A percentile compares a stretch with the other conserved stretches of the same genome.
Evolutionary conservation across 1,140 invertebrate species (phyloP).

Genomic region (Megalonaias nervosa): DNA sequence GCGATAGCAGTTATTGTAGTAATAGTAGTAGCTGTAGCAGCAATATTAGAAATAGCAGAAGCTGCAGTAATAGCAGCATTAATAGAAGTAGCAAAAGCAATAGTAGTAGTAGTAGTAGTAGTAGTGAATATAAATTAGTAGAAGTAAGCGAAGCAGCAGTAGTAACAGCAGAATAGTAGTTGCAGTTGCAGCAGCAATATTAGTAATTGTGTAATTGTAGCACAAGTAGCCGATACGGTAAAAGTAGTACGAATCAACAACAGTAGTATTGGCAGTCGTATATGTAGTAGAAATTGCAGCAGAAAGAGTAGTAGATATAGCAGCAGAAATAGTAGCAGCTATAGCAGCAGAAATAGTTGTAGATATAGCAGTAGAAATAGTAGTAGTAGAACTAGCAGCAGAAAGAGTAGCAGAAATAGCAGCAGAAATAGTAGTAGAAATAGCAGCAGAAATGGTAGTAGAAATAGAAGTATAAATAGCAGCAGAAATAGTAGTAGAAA

Average conservation of each 20-base stretch:
- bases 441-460: constrained; percentile 26
- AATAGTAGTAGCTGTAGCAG: constrained; percentile 1
- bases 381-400: constrained; percentile 35
- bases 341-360: constrained; percentile 34
- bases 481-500: constrained; percentile 18
- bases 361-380: constrained; percentile 32
- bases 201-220: constrained; percentile 38
- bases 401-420: constrained; percentile 27
- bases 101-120: constrained; percentile 31
- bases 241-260: constrained; percentile 27
- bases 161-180: constrained; percentile 26
- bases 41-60: too few relatives aligned
- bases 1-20: neutral
- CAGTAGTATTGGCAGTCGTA: constrained; percentile 30
- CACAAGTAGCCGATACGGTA: constrained; percentile 28
- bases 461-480: constrained; percentile 1
- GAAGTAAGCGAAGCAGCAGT: constrained; percentile 16
- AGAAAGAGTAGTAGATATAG: constrained; percentile 25
- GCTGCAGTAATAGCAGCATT: constrained; percentile 29
- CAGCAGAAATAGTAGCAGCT: constrained; percentile 16
- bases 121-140: constrained; percentile 4
- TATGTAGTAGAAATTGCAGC: constrained; percentile 25
- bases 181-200: constrained; percentile 17
- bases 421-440: constrained; percentile 19
- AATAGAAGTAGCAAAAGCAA: constrained; percentile 35